These are phyloP conservation scores for Volucella inanis DNA, from an alignment of 2,888 invertebrate genomes.

Conservation along the genomic window DNA sequence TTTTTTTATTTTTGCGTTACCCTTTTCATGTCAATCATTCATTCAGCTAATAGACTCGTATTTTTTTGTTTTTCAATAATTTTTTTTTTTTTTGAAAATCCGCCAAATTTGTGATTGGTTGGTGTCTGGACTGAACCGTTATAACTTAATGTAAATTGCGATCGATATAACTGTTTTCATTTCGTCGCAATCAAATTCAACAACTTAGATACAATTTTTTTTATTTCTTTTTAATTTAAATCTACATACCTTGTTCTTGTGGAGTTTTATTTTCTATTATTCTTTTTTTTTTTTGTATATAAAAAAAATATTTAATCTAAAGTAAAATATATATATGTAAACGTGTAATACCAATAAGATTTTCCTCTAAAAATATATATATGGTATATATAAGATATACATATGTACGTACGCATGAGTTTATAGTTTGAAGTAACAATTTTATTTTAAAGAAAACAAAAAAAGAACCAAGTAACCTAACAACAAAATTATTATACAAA, in stretches of 20 bases:
- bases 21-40: slow-evolving; percentile 17
- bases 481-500: slow-evolving; percentile 36
- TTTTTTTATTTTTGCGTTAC: slow-evolving; percentile 30
- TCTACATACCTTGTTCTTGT: slow-evolving; percentile 72
- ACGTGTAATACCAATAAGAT: slow-evolving; percentile 49
- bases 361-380: slow-evolving; percentile 34
- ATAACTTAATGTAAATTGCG: slow-evolving; percentile 32
- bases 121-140: slow-evolving; percentile 71
- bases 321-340: slow-evolving; percentile 43
- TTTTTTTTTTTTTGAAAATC: slow-evolving; percentile 37
- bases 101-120: slow-evolving; percentile 64
- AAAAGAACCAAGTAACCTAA: slow-evolving; percentile 38
- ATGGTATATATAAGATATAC: slow-evolving; percentile 1
- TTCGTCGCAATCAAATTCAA: slow-evolving; percentile 42
- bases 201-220: slow-evolving; percentile 55
- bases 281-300: slow-evolving; percentile 32
- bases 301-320: slow-evolving; percentile 30
- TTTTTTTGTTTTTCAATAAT: slow-evolving; percentile 21
- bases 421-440: slow-evolving; percentile 20
- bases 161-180: slow-evolving; percentile 40
- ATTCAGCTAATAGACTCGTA: too few species aligned
- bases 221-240: slow-evolving; percentile 31
- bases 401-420: slow-evolving; percentile 4
- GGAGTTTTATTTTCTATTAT: slow-evolving; percentile 52
- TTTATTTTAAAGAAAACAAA: neutral